Percentiles rank a stretch among this genome's conserved stretches.
phyloP scores from a whole-genome alignment of 1,140 invertebrate species.

The Nylanderia fulva region DNA sequence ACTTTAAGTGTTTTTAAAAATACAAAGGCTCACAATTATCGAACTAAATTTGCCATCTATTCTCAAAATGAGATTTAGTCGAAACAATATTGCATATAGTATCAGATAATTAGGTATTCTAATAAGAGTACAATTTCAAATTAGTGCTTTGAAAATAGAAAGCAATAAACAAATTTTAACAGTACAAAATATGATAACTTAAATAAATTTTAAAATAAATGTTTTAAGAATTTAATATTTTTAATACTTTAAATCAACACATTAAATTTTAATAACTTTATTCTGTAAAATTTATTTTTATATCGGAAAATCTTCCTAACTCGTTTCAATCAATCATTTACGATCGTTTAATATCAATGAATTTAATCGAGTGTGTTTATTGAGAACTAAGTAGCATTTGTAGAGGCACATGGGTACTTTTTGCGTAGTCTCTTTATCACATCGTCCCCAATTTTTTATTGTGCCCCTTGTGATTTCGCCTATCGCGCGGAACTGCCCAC shows the following conservation, averaged over 20 bases:
- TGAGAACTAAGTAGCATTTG: slow-evolving; percentile 28
- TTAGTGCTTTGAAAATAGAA: background rate
- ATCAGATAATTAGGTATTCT: background rate
- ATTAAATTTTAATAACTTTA: background rate
- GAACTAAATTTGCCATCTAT: slow-evolving; percentile 6
- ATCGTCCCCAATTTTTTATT: slow-evolving; percentile 6
- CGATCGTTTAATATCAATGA: background rate
- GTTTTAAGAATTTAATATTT: background rate
- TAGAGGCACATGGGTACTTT: background rate
- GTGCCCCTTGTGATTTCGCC: slow-evolving; percentile 13
- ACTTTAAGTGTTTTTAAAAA: background rate
- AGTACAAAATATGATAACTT: too few relatives aligned
- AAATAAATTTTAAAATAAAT: too few relatives aligned
- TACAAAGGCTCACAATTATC: background rate
- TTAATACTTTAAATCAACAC: background rate
- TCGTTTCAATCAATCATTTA: slow-evolving; percentile 4
- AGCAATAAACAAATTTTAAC: background rate
- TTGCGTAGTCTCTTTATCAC: slow-evolving; percentile 45
- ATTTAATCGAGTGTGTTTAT: slow-evolving; percentile 63
- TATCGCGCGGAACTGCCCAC: slow-evolving; percentile 32
- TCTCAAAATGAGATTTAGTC: background rate
- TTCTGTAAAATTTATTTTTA: background rate
- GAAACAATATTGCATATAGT: background rate
- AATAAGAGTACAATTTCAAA: background rate
- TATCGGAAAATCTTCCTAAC: background rate